Conservation (phyloP, 1,140 invertebrate genomes). For the Hormaphis cornu region DNA sequence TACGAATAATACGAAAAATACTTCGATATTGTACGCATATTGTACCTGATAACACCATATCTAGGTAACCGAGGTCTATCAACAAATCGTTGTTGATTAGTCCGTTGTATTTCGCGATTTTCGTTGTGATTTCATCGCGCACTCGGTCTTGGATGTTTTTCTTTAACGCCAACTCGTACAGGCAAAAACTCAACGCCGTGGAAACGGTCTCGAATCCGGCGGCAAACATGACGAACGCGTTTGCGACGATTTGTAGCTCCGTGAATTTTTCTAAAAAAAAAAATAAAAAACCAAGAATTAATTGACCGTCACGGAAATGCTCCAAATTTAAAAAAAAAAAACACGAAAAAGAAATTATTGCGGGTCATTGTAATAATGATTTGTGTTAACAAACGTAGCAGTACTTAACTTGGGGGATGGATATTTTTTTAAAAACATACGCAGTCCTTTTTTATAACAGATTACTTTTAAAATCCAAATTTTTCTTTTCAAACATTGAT, state of each 20-base stretch:
- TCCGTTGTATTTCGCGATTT: slow-evolving; percentile 41
- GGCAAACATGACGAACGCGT: slow-evolving; percentile 36
- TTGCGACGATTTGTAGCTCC: slow-evolving; percentile 33
- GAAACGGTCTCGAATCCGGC: slow-evolving; percentile 37
- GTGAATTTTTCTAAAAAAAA: slow-evolving; percentile 23
- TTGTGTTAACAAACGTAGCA: no score
- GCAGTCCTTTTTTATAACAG: no score
- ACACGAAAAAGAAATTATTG: no score
- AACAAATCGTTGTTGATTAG: slow-evolving; percentile 47
- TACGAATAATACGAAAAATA: no score
- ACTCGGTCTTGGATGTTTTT: slow-evolving; percentile 35
- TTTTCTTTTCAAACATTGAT: no score
- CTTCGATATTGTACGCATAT: no score
- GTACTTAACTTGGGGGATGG: no score
- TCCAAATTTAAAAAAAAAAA: no score
- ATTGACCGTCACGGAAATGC: no score
- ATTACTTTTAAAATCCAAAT: no score
- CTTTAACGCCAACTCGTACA: slow-evolving; percentile 35
- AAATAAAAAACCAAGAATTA: background rate
- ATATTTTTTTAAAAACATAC: no score
- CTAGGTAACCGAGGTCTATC: slow-evolving; percentile 46
- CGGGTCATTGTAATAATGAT: no score
- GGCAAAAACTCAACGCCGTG: slow-evolving; percentile 31
- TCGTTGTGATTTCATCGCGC: slow-evolving; percentile 31
- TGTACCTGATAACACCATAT: slow-evolving; percentile 45